Conservation (phyloP, 2,888 invertebrate species). For the Drepanosiphum platanoidis region DNA sequence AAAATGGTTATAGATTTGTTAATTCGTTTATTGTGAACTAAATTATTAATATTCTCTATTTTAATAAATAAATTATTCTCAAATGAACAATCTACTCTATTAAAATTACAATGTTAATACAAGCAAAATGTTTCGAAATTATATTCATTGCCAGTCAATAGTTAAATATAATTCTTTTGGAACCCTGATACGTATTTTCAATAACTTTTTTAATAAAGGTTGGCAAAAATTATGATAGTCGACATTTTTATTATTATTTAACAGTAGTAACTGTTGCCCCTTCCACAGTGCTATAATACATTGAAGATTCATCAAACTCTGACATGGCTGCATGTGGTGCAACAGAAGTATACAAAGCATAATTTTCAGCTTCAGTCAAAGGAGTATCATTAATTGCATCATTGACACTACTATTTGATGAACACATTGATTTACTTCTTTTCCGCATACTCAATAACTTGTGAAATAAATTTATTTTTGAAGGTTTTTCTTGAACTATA, state of each 20-base stretch:
- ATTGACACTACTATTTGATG: slow-evolving; percentile 63
- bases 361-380: slow-evolving; percentile 87
- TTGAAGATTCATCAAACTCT: slow-evolving; percentile 88
- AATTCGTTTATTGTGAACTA: slow-evolving; percentile 37
- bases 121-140: slow-evolving; percentile 26
- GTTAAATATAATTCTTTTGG: slow-evolving; percentile 42
- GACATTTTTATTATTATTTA: slow-evolving; percentile 23
- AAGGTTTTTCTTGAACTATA: slow-evolving; percentile 68
- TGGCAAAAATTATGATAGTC: slow-evolving; percentile 41
- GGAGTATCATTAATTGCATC: slow-evolving; percentile 70
- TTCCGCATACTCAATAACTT: slow-evolving; percentile 69
- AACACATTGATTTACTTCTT: slow-evolving; percentile 61
- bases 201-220: slow-evolving; percentile 42
- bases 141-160: slow-evolving; percentile 41
- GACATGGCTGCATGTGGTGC: slow-evolving; percentile 87
- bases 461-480: slow-evolving; percentile 73
- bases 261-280: slow-evolving; percentile 66
- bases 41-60: slow-evolving; percentile 2
- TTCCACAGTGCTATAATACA: slow-evolving; percentile 86
- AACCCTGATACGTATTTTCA: slow-evolving; percentile 58
- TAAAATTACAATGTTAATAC: slow-evolving; percentile 42
- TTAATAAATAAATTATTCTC: slow-evolving; percentile 11
- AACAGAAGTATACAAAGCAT: slow-evolving; percentile 85
- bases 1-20: slow-evolving; percentile 29
- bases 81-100: background rate